These are phyloP conservation scores for Dissostichus mawsoni DNA, from an alignment of 2,113 vertebrate genomes.

Conservation along the genomic window DNA sequence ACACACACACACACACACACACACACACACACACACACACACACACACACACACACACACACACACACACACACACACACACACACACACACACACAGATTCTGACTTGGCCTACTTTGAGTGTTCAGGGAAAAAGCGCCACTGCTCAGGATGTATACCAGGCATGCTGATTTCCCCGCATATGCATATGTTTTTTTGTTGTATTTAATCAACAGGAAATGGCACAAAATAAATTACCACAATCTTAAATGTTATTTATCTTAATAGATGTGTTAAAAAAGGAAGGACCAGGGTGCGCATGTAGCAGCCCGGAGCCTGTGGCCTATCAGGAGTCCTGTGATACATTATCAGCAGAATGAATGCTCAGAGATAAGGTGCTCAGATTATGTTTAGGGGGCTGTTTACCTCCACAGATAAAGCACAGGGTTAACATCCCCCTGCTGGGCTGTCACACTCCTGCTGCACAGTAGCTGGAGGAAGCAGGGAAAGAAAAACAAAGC, in stretches of 20 bases:
- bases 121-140: conserved; percentile 19
- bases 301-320: conserved; percentile 1
- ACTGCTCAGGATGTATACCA: conserved; percentile 15
- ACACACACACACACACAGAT: conserved; percentile 25
- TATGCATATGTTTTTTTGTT: conserved; percentile 16
- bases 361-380: conserved; percentile 45
- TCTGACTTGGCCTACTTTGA: conserved; percentile 67
- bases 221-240: conserved; percentile 22
- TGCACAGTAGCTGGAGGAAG: conserved; percentile 34
- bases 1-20: conserved; percentile 18
- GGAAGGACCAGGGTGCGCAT: not conserved
- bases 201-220: conserved; percentile 32
- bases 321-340: conserved; percentile 6
- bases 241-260: conserved; percentile 18
- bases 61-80: conserved; percentile 16
- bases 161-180: conserved; percentile 23
- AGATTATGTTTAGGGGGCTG: conserved; percentile 45
- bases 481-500: not conserved
- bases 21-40: conserved; percentile 15
- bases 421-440: conserved; percentile 19
- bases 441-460: not conserved
- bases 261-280: conserved; percentile 5
- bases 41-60: conserved; percentile 14
- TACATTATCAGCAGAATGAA: conserved; percentile 45
- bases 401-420: conserved; percentile 53